Evolutionary conservation across 1,140 invertebrate species (phyloP).

Genomic region (Anastatus disparis): DNA sequence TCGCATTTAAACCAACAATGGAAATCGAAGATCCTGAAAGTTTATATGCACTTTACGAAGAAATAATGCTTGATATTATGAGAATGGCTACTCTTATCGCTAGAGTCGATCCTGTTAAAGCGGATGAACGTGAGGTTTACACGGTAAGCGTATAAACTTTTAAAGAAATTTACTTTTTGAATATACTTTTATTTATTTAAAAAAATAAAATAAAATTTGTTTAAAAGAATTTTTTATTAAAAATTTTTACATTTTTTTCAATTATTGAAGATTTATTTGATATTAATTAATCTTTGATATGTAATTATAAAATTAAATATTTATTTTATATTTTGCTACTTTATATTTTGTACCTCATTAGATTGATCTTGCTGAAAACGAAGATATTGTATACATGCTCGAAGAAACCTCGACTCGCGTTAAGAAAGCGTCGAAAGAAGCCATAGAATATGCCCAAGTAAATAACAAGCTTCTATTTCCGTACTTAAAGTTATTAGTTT

Average conservation of each 20-base stretch:
- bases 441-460: slow-evolving; percentile 40
- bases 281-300: too few relatives aligned
- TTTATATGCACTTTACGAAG: slow-evolving; percentile 71
- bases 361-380: slow-evolving; percentile 55
- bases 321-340: too few relatives aligned
- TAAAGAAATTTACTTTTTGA: too few relatives aligned
- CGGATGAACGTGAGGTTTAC: slow-evolving; percentile 50
- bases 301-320: too few relatives aligned
- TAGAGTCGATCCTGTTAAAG: slow-evolving; percentile 65
- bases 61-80: slow-evolving; percentile 72
- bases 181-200: too few relatives aligned
- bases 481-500: too few relatives aligned
- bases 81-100: slow-evolving; percentile 78
- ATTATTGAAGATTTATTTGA: too few relatives aligned
- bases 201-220: too few relatives aligned
- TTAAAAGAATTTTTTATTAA: too few relatives aligned
- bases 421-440: slow-evolving; percentile 50
- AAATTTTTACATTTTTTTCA: too few relatives aligned
- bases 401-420: slow-evolving; percentile 59
- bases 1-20: slow-evolving; percentile 74
- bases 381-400: slow-evolving; percentile 57
- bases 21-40: slow-evolving; percentile 70
- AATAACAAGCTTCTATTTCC: too few relatives aligned
- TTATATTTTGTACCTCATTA: slow-evolving; percentile 26
- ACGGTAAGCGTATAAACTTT: slow-evolving; percentile 44